These are phyloP conservation scores for Seriola aureovittata DNA, from an alignment of 2,113 vertebrate genomes.

Conservation along the genomic window DNA sequence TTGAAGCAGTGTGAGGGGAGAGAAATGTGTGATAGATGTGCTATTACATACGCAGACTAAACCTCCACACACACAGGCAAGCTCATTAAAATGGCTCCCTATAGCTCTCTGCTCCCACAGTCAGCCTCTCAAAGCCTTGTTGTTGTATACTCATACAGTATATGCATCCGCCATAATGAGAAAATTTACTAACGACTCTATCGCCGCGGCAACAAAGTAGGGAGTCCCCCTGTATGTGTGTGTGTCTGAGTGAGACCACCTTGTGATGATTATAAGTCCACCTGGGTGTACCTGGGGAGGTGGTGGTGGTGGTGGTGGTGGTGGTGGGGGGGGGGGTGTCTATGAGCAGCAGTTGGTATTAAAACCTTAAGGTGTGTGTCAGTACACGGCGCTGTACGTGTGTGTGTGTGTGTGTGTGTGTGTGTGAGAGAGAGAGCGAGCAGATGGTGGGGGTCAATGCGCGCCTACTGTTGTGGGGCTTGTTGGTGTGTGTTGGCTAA, in stretches of 20 bases:
- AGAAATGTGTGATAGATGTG: slow-evolving; percentile 41
- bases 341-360: slow-evolving; percentile 63
- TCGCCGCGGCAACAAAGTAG: background rate
- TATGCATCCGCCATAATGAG: slow-evolving; percentile 42
- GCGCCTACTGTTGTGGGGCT: slow-evolving; percentile 68
- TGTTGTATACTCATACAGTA: slow-evolving; percentile 23
- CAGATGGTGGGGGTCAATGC: slow-evolving; percentile 83
- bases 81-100: slow-evolving; percentile 70
- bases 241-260: slow-evolving; percentile 4
- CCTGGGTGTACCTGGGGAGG: slow-evolving; percentile 34
- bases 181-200: slow-evolving; percentile 13
- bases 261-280: slow-evolving; percentile 45
- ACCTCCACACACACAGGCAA: slow-evolving; percentile 11
- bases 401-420: slow-evolving; percentile 36
- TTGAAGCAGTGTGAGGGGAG: slow-evolving; percentile 28
- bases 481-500: slow-evolving; percentile 75
- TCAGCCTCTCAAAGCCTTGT: slow-evolving; percentile 36
- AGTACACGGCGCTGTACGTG: slow-evolving; percentile 39
- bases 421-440: slow-evolving; percentile 41
- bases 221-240: slow-evolving; percentile 17
- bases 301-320: too few species aligned
- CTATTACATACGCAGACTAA: slow-evolving; percentile 28
- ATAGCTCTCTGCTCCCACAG: slow-evolving; percentile 46
- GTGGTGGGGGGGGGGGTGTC: slow-evolving; percentile 36
- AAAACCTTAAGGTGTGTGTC: slow-evolving; percentile 61